Conservation (phyloP, 1,140 invertebrate genomes). For the Leptinotarsa lineolata region DNA sequence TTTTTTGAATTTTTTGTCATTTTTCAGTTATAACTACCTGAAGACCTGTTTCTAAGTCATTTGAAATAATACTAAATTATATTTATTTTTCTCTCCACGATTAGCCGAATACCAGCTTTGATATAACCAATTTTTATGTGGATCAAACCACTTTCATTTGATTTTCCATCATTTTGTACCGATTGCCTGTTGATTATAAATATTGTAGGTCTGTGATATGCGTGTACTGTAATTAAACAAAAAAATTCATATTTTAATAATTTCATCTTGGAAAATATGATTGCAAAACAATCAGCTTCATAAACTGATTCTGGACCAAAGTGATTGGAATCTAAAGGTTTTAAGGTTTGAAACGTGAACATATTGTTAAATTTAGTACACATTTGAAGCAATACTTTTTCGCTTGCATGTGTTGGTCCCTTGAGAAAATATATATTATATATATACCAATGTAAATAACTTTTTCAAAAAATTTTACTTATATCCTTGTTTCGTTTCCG, state of each 20-base stretch:
- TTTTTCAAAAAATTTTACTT: constrained; percentile 23
- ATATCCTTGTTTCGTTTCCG: constrained; percentile 15
- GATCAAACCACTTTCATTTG: no score
- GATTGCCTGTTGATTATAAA: constrained; percentile 39
- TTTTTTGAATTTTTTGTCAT: no score
- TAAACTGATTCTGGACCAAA: constrained; percentile 50
- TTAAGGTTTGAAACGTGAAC: constrained; percentile 25
- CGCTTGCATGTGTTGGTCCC: constrained; percentile 49
- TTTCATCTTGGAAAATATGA: constrained; percentile 35
- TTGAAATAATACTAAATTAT: no score
- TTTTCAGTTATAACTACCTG: no score
- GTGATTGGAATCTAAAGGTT: constrained; percentile 39
- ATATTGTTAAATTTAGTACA: constrained; percentile 47
- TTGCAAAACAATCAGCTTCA: constrained; percentile 39
- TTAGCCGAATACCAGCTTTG: no score
- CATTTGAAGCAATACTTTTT: constrained; percentile 54
- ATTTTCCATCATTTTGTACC: background rate
- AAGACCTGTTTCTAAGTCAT: no score
- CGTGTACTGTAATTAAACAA: constrained; percentile 52
- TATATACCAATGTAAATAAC: constrained; percentile 39
- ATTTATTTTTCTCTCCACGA: no score
- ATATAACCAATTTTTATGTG: no score
- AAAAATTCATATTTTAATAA: constrained; percentile 43
- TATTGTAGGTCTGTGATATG: constrained; percentile 58
- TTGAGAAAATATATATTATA: constrained; percentile 44